Evolutionary conservation across 2,797 vertebrate genomes (phyloP).

Genomic region (Dromococcyx pavoninus): DNA sequence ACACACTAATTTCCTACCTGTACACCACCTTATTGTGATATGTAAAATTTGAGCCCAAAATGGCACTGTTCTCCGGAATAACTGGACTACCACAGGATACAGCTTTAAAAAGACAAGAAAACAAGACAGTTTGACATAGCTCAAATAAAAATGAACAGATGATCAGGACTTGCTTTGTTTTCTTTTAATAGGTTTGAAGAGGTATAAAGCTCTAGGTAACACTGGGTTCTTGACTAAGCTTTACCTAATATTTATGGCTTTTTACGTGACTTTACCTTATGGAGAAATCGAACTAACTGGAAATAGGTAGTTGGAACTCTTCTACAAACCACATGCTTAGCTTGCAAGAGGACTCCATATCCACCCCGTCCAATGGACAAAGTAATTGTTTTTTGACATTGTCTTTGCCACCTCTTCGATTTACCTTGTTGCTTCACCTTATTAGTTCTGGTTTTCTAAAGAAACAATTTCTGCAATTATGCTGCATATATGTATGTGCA

Average conservation of each 20-base stretch:
- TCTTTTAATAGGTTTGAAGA: background rate
- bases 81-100: conserved; percentile 85
- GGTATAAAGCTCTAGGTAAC: background rate
- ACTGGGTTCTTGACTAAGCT: background rate
- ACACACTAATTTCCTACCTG: conserved; percentile 80
- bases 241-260: background rate
- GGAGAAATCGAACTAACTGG: background rate
- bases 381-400: background rate
- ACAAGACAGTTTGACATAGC: conserved; percentile 11
- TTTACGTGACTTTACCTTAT: background rate
- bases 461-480: background rate
- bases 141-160: background rate
- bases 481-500: background rate
- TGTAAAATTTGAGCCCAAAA: conserved; percentile 88
- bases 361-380: background rate
- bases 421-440: background rate
- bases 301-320: background rate
- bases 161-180: background rate
- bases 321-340: background rate
- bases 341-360: background rate
- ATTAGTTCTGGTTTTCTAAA: background rate
- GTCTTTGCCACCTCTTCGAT: background rate
- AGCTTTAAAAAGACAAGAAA: conserved; percentile 76
- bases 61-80: conserved; percentile 83
- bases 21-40: conserved; percentile 91